Percentiles rank a stretch among this genome's conserved stretches.
These are phyloP conservation scores for Acronicta leporina DNA, from an alignment of 2,888 invertebrate species.

Conservation along the genomic window DNA sequence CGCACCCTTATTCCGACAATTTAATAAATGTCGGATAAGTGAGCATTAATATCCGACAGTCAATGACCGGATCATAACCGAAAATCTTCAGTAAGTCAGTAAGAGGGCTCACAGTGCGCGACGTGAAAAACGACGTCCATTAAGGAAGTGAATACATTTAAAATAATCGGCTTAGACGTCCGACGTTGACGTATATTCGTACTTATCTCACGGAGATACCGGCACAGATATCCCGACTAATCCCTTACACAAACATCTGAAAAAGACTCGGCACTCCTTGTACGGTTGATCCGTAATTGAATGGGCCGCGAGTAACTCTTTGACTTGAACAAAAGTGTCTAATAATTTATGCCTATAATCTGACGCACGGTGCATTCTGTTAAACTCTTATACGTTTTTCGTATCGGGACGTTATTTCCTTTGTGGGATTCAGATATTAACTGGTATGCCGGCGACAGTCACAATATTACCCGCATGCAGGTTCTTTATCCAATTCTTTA, in stretches of 20 bases:
- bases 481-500: constrained; percentile 76
- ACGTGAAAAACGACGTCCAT: constrained; percentile 88
- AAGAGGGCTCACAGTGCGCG: constrained; percentile 74
- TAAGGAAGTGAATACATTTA: constrained; percentile 90
- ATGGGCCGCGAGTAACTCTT: constrained; percentile 80
- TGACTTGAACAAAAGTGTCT: constrained; percentile 87
- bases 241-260: constrained; percentile 88
- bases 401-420: constrained; percentile 76
- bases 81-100: constrained; percentile 87
- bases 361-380: constrained; percentile 78
- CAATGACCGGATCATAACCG: constrained; percentile 88
- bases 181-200: constrained; percentile 89
- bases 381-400: constrained; percentile 79
- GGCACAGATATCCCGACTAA: constrained; percentile 87
- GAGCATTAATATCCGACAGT: constrained; percentile 81
- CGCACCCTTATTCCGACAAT: constrained; percentile 69
- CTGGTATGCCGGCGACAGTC: constrained; percentile 79
- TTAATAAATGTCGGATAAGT: constrained; percentile 81
- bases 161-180: constrained; percentile 89
- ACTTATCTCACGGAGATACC: constrained; percentile 89
- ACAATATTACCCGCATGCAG: constrained; percentile 79
- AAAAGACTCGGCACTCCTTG: constrained; percentile 87
- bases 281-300: constrained; percentile 85
- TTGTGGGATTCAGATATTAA: constrained; percentile 83
- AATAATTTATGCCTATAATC: constrained; percentile 89